Evolutionary conservation across 53 echinoderm and acorn worm genomes (phyloP), one percentile per base, ranked within the genome.

Genomic region (Paracentrotus lividus): DNA sequence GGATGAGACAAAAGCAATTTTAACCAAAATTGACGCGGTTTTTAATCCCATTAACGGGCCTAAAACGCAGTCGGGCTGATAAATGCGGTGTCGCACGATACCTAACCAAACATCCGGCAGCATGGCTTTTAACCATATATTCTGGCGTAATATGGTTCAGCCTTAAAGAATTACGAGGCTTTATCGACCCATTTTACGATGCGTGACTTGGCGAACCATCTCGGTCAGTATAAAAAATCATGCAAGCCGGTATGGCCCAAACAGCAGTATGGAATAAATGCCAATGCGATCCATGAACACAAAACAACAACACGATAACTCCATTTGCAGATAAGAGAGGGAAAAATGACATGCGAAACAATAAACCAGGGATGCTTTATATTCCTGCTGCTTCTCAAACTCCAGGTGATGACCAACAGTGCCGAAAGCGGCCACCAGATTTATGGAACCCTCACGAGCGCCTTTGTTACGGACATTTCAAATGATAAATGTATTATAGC

Each of bases 401-500:
- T 86, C 86, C 32, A 21, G 55, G 86, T 86, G 86, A 86, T 86
- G 65, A 89, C 58, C 89, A 61, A 38, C 61, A n/a, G 43, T 43
- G 66, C 65, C 26, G 24, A 89, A 89, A 61, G 59, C 65, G 60
- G 89, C 89, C 89, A 61, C 32, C 42, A 61, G 58, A 88, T 57
- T n/a, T n/a, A 61, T 40, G 38, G 88, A 27, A 66, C 43, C 44
- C 89, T 23, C 44, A 66, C 89, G 89, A 14, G 59, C 20, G 60
- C 89, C 61, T 57, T 89, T 89, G 89, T 89, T 27, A 42, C 57
- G 27, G 89, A 61, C 89, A 59, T 89, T 89, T 89, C 42, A 89
- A 89, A 89, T 89, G 89, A n/a, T 61, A 89, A 89, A 89, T 89
- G 89, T 89, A 89, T 89, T 89, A 10, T 58, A 89, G 64, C 61